phyloP scores from a whole-genome alignment of 2,113 vertebrate species.

The Dermatemys mawii region DNA sequence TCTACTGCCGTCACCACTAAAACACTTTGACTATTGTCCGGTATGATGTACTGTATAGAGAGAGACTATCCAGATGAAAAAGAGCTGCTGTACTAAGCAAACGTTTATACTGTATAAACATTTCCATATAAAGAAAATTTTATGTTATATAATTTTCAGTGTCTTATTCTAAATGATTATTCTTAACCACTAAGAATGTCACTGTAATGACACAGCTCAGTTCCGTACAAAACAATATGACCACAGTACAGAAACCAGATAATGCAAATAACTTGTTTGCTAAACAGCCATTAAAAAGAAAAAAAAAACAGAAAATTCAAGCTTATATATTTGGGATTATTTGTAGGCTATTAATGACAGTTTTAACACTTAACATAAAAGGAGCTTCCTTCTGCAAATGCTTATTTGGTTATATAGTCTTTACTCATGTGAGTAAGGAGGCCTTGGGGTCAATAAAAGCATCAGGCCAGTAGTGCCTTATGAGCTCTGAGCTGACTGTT shows the following conservation, averaged over 20 bases:
- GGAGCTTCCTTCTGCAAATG: not conserved
- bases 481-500: not conserved
- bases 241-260: not conserved
- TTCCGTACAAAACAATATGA: not conserved
- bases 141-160: not conserved
- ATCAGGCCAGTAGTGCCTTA: not conserved
- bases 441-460: fast-evolving
- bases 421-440: not conserved
- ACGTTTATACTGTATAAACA: slow-evolving; percentile 37
- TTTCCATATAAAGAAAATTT: slow-evolving; percentile 62
- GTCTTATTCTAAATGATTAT: slow-evolving; percentile 32
- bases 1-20: slow-evolving; percentile 29
- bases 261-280: not conserved
- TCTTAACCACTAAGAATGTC: slow-evolving; percentile 42
- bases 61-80: slow-evolving; percentile 60
- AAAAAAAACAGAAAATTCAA: not conserved
- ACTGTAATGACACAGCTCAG: not conserved
- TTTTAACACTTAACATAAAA: not conserved
- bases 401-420: not conserved
- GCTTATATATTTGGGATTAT: fast-evolving
- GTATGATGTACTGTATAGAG: slow-evolving; percentile 56
- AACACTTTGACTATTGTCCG: slow-evolving; percentile 72
- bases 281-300: not conserved
- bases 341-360: not conserved
- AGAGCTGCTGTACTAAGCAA: slow-evolving; percentile 32